Conservation (phyloP, 2,797 vertebrate genomes). For the Falco berigora region DNA sequence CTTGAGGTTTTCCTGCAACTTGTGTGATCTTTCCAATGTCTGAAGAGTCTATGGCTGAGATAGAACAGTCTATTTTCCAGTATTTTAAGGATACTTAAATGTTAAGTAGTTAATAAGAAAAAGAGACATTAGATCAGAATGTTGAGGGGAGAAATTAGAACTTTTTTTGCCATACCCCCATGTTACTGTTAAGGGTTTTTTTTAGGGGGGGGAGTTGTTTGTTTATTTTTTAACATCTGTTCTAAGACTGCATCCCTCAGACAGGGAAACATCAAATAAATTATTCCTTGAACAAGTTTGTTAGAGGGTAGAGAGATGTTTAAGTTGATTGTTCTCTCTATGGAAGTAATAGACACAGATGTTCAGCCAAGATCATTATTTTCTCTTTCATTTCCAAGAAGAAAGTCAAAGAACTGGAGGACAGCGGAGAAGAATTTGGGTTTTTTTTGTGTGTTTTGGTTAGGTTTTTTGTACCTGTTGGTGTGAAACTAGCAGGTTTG, state of each 20-base stretch:
- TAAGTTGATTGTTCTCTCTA: neutral
- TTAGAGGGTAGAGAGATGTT: neutral
- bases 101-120: neutral
- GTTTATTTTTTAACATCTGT: neutral
- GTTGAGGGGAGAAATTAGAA: neutral
- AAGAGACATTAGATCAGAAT: neutral
- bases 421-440: neutral
- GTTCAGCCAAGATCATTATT: neutral
- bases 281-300: neutral
- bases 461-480: accelerated
- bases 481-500: neutral
- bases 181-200: neutral
- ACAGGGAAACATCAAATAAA: neutral
- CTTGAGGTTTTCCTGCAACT: neutral
- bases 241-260: neutral
- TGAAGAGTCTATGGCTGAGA: neutral
- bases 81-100: neutral
- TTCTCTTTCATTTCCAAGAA: neutral
- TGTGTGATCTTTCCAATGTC: neutral
- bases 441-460: neutral
- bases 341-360: neutral
- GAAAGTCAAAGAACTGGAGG: neutral
- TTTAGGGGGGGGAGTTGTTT: neutral
- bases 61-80: neutral
- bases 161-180: accelerated